Evolutionary conservation across 2,888 invertebrate genomes (phyloP), one percentile per base, ranked within the genome.

Genomic region (Trissonchulus latispiculum): DNA sequence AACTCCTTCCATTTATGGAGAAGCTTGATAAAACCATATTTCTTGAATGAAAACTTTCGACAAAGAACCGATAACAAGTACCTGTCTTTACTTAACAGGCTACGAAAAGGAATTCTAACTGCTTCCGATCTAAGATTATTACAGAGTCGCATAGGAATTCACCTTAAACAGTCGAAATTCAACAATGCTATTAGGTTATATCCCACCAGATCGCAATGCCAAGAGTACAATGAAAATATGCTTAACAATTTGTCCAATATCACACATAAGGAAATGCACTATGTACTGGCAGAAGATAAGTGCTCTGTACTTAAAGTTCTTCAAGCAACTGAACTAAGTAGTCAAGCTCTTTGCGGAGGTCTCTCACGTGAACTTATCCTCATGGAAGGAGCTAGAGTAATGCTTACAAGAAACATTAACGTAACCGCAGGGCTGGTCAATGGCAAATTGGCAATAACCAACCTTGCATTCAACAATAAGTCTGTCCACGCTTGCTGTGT

Each of bases 1-100:
- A 48, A 48, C 48, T 48, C 48, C 48, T 15, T 64, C 18, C 66
- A 64, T 33, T 64, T 64, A 33, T 64, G 66, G 66, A 8, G 66
- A 15, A 28, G 28, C 35, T 8, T 33, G 8, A 15, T 64, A 15
- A n/a, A 15, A n/a, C 66, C 66, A n/a, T 18, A 18, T 29, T 64
- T 64, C 8, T 64, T 64, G 66, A 15, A 8, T 8, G 8, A 18
- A 8, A 64, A n/a, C 66, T 15, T 32, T 8, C 8, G 66, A 64
- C 66, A 64, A 33, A 33, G 18, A 29, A 8, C 8, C 18, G 35
- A 64, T n/a, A 33, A 15, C 8, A 8, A n/a, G 31, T 64, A 15
- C n/a, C 28, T 32, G 8, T 32, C 18, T 15, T 15, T 64, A 28
- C 66, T 64, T n/a, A 64, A 64, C 28, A 8, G 66, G 8, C 18